Percentiles rank a stretch among this genome's conserved stretches.
Conservation (phyloP, 2,888 invertebrate genomes). For the Ashinkailepas kermadecensis region DNA sequence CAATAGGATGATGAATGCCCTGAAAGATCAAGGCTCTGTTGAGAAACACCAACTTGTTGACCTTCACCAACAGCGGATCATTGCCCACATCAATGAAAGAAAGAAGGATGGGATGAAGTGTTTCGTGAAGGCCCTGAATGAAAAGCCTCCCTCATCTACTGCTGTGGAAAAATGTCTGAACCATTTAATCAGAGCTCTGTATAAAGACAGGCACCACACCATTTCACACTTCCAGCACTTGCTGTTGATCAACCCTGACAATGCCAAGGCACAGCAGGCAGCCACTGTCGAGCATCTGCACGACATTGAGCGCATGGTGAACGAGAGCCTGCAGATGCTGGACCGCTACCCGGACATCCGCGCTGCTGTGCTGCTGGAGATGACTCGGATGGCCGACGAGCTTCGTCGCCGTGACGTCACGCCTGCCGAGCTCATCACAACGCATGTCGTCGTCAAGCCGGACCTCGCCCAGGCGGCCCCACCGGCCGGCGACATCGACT, state of each 20-base stretch:
- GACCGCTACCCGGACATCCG: constrained; percentile 80
- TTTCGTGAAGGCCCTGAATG: constrained; percentile 82
- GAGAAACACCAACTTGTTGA: constrained; percentile 93
- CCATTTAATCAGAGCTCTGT: constrained; percentile 83
- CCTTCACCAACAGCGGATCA: constrained; percentile 92
- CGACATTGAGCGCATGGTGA: constrained; percentile 82
- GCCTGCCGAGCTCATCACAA: constrained; percentile 75
- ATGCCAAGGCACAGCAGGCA: constrained; percentile 75
- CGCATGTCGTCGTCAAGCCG: constrained; percentile 43
- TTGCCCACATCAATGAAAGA: constrained; percentile 73
- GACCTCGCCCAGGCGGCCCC: constrained; percentile 24
- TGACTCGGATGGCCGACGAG: constrained; percentile 84
- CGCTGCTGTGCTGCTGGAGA: constrained; percentile 74
- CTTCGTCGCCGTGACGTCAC: constrained; percentile 86
- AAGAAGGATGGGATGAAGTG: constrained; percentile 92
- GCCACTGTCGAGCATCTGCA: constrained; percentile 76
- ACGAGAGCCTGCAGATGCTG: constrained; percentile 84
- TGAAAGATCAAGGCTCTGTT: constrained; percentile 93
- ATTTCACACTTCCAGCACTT: constrained; percentile 72
- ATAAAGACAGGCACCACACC: constrained; percentile 94
- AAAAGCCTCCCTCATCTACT: constrained; percentile 80
- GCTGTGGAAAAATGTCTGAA: constrained; percentile 89
- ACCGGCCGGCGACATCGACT: neutral
- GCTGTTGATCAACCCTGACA: constrained; percentile 32
- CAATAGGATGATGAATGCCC: constrained; percentile 85